Evolutionary conservation across 2,113 vertebrate species (phyloP).

Genomic region (Caranx melampygus): DNA sequence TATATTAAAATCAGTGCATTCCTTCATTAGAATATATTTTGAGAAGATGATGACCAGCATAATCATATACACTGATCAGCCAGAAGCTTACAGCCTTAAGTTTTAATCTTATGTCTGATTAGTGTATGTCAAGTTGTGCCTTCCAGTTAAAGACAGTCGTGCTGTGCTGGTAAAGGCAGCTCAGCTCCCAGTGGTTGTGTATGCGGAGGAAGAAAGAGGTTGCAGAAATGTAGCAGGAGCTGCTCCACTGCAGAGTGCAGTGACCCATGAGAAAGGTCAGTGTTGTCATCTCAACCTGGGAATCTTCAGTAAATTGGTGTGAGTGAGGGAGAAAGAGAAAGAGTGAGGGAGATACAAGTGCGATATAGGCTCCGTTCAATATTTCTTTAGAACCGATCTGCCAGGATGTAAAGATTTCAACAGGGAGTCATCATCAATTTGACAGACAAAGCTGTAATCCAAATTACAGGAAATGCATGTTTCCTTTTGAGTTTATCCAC

Average conservation of each 20-base stretch:
- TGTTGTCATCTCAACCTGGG: conserved; percentile 36
- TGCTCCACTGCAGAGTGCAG: conserved; percentile 21
- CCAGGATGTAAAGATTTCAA: neutral
- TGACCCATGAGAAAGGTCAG: conserved; percentile 29
- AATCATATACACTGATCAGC: too few relatives aligned
- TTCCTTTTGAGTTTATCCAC: neutral
- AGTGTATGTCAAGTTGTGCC: neutral
- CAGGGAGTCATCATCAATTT: neutral
- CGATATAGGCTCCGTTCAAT: neutral
- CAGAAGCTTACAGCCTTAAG: too few relatives aligned
- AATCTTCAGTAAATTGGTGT: conserved; percentile 38
- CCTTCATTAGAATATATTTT: too few relatives aligned
- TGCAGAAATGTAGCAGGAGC: conserved; percentile 1
- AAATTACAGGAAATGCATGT: neutral
- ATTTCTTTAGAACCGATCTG: neutral
- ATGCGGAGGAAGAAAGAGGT: neutral
- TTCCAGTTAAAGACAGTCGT: neutral
- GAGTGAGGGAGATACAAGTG: neutral
- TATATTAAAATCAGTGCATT: too few relatives aligned
- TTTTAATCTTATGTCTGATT: too few relatives aligned
- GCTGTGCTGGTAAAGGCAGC: conserved; percentile 4
- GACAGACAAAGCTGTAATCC: neutral
- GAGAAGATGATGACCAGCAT: too few relatives aligned
- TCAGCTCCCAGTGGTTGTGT: neutral
- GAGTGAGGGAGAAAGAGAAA: too few relatives aligned